phyloP scores from a whole-genome alignment of 2,113 vertebrate species.

The Melanotaenia duboulayi region DNA sequence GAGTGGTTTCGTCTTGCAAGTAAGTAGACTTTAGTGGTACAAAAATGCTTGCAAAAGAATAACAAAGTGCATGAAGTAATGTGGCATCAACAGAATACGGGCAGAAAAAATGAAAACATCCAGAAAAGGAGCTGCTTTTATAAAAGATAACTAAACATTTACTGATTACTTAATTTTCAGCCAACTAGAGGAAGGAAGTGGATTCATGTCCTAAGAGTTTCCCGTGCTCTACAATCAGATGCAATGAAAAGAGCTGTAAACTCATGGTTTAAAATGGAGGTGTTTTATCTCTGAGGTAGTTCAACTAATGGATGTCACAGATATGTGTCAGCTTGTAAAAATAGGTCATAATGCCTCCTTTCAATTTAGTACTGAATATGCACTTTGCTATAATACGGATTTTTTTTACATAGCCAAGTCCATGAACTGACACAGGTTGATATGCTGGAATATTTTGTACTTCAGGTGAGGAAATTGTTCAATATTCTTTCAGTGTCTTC shows the following conservation, averaged over 20 bases:
- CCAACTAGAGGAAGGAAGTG: too few relatives aligned
- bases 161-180: not conserved
- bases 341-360: not conserved
- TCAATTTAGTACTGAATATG: not conserved
- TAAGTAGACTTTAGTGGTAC: too few relatives aligned
- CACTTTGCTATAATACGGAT: not conserved
- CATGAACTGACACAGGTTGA: not conserved
- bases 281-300: too few relatives aligned
- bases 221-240: not conserved
- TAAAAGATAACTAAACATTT: not conserved
- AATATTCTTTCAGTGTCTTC: not conserved
- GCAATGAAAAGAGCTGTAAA: not conserved
- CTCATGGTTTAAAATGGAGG: not conserved
- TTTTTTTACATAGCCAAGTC: not conserved
- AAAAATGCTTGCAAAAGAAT: too few relatives aligned
- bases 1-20: too few relatives aligned
- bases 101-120: not conserved
- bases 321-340: too few relatives aligned
- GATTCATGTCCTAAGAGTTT: too few relatives aligned
- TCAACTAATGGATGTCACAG: too few relatives aligned
- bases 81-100: not conserved
- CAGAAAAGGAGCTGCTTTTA: not conserved
- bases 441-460: not conserved
- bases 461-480: conserved; percentile 25
- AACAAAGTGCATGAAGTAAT: too few relatives aligned